Conservation (phyloP, 2,888 invertebrate species). For the Orthonychiurus folsomi region DNA sequence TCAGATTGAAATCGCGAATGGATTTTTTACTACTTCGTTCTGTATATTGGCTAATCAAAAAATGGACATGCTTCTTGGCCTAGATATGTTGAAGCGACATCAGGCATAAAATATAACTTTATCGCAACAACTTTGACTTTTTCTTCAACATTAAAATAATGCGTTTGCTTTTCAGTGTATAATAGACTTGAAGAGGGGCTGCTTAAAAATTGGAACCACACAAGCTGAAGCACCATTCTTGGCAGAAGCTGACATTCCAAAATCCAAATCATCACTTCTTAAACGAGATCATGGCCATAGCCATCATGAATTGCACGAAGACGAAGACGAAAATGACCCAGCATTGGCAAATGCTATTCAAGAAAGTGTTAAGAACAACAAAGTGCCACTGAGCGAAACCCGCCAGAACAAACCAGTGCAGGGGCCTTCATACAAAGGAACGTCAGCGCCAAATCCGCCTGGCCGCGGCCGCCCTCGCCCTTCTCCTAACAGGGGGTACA, state of each 20-base stretch:
- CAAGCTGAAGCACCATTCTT: neutral
- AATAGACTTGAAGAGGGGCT: neutral
- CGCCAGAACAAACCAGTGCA: too few relatives aligned
- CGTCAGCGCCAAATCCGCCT: too few relatives aligned
- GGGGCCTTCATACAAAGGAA: too few relatives aligned
- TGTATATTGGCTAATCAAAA: neutral
- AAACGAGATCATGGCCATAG: too few relatives aligned
- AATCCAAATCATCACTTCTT: too few relatives aligned
- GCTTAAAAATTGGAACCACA: slow-evolving; percentile 1
- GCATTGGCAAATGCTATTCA: slow-evolving; percentile 63
- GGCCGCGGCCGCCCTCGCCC: too few relatives aligned
- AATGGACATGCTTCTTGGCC: slow-evolving; percentile 3
- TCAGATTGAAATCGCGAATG: neutral
- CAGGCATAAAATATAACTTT: neutral
- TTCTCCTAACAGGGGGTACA: too few relatives aligned
- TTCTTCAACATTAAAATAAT: neutral
- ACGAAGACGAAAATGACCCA: slow-evolving; percentile 59
- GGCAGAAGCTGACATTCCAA: neutral
- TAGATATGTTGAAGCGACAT: slow-evolving; percentile 4
- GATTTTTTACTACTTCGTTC: neutral
- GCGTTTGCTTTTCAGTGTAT: neutral
- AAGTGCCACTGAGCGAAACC: too few relatives aligned
- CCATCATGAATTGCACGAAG: too few relatives aligned
- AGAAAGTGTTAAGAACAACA: slow-evolving; percentile 54
- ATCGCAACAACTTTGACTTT: neutral